Evolutionary conservation across 2,888 invertebrate species (phyloP), one percentile per base, ranked within the genome.

Genomic region (Andricus curvator): DNA sequence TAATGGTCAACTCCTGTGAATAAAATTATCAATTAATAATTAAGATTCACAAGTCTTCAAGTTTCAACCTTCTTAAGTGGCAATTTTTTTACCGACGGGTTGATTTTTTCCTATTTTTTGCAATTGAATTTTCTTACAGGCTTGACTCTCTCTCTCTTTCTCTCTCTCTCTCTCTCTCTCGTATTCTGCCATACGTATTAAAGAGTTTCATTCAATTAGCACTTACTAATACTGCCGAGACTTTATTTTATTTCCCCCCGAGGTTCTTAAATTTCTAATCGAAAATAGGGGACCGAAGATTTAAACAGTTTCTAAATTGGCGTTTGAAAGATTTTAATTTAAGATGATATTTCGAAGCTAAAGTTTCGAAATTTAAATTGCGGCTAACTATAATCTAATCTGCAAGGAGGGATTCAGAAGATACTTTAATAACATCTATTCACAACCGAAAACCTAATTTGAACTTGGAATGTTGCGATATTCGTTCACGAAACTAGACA

Each of bases 401-500:
- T 29, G 25, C 15, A 62, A 62, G 25, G 4, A 62, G 25, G 15
- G 25, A 29, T 62, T 62, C 25, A 25, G 62, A 62, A 62, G 22
- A 62, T 62, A 25, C 11, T 22, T 3, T 17, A 48, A 15, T 17
- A 48, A 48, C 48, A 25, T 17, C 25, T 62, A 62, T 62, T 62
- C 62, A 62, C 62, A 62, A 62, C 62, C 62, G 11, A 62, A 33
- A 33, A 20, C 48, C 20, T 29, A 17, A 25, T 2, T 51, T 51
- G 15, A 48, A 20, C 25, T 56, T 29, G 56, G 74, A 56, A 74
- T 56, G 56, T 74, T 48, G 9, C 41, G 33, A 74, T 20, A 74
- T 48, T 56, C 48, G 33, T 29, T 70, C 29, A 56, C 29, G 20
- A 74, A 74, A 74, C 56, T 56, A 56, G 56, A 74, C 56, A 74